A percentile compares a stretch with the other conserved stretches of the same genome.
These are phyloP conservation scores for Trichoplusia ni DNA, from an alignment of 1,140 invertebrate species.

Conservation along the genomic window DNA sequence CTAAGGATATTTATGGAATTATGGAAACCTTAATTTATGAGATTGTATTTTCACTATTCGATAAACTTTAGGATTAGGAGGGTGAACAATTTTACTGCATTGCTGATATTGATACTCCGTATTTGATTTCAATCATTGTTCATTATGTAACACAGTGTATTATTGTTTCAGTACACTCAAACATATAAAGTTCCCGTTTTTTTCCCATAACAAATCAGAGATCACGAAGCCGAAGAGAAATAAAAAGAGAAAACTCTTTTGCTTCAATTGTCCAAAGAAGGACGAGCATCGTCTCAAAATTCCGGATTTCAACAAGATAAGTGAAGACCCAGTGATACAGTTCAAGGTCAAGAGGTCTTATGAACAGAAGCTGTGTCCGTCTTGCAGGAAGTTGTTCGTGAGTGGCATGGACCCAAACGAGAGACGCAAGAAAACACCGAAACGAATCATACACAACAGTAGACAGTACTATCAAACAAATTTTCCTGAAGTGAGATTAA, in stretches of 20 bases:
- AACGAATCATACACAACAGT: conserved; percentile 37
- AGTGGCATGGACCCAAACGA: background rate
- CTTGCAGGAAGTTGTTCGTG: conserved; percentile 12
- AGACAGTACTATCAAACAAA: conserved; percentile 37
- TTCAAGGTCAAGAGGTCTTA: conserved; percentile 37
- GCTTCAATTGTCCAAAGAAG: conserved; percentile 25
- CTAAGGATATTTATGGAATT: too few relatives aligned
- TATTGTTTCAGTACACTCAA: conserved; percentile 45
- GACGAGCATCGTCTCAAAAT: background rate
- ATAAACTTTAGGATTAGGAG: too few relatives aligned
- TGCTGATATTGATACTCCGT: too few relatives aligned
- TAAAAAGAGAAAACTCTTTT: conserved; percentile 41
- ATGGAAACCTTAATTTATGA: too few relatives aligned
- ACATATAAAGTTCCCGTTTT: conserved; percentile 55
- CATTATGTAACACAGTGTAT: too few relatives aligned
- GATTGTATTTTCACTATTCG: too few relatives aligned
- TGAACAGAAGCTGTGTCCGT: conserved; percentile 21
- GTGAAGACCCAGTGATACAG: background rate
- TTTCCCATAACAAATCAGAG: conserved; percentile 53
- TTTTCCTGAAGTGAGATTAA: background rate
- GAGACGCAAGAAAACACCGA: conserved; percentile 6
- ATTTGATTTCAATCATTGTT: too few relatives aligned
- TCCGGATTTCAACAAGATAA: background rate
- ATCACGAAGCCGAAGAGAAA: conserved; percentile 38
- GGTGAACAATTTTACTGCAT: too few relatives aligned